Conservation (phyloP, 2,888 invertebrate genomes). For the Stenotaenia linearis region DNA sequence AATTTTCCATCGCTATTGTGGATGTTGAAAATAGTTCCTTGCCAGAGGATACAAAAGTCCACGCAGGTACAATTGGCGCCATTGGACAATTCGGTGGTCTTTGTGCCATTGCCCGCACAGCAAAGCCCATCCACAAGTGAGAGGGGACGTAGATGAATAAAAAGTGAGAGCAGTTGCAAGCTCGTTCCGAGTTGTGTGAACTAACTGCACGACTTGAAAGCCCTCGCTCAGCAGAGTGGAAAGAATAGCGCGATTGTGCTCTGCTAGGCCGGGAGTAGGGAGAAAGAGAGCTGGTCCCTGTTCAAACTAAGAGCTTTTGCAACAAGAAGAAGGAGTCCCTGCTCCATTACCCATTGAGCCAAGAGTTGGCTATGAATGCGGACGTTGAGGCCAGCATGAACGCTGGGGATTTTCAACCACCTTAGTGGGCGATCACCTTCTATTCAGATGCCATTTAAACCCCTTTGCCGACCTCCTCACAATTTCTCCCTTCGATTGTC, state of each 20-base stretch:
- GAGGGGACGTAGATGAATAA: constrained; percentile 8
- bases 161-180: background rate
- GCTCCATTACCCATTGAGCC: constrained; percentile 26
- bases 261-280: background rate
- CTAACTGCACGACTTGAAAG: constrained; percentile 14
- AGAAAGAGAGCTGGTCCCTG: constrained; percentile 26
- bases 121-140: constrained; percentile 12
- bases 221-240: constrained; percentile 13
- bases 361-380: constrained; percentile 22
- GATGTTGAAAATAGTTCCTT: background rate
- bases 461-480: constrained; percentile 15
- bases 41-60: constrained; percentile 2
- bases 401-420: constrained; percentile 16
- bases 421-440: constrained; percentile 23
- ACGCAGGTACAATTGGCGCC: background rate
- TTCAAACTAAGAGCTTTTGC: constrained; percentile 21
- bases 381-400: constrained; percentile 22
- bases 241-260: constrained; percentile 19
- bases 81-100: constrained; percentile 2
- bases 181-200: constrained; percentile 2
- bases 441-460: constrained; percentile 15
- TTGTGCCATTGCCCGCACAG: constrained; percentile 20
- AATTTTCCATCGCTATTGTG: background rate
- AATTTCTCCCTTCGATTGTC: constrained; percentile 26
- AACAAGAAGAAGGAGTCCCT: constrained; percentile 3